Percentiles rank a stretch among this genome's conserved stretches.
Evolutionary conservation across 2,888 invertebrate genomes (phyloP).

Genomic region (Sussaba pulchella): DNA sequence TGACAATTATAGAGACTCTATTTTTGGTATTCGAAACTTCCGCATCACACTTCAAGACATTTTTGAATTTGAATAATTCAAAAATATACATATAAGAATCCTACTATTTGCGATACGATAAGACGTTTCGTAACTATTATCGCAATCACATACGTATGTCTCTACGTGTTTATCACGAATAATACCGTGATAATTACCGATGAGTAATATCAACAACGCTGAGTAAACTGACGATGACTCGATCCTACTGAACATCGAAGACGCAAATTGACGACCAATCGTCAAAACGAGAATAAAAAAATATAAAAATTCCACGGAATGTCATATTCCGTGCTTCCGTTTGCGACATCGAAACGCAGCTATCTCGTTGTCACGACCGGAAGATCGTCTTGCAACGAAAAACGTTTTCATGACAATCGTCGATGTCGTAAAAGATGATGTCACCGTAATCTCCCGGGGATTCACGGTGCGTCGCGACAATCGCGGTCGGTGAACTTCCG

Average conservation of each 20-base stretch:
- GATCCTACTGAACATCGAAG: too few relatives aligned
- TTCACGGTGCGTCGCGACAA: constrained; percentile 54
- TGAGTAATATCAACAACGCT: too few relatives aligned
- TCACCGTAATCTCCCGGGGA: constrained; percentile 59
- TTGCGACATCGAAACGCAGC: background rate
- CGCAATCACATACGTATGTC: too few relatives aligned
- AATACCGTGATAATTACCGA: too few relatives aligned
- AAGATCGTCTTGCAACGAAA: background rate
- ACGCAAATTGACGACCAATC: constrained; percentile 27
- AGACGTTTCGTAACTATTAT: too few relatives aligned
- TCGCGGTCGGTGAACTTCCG: constrained; percentile 70
- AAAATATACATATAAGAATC: too few relatives aligned
- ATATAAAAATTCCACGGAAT: too few relatives aligned
- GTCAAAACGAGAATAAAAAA: too few relatives aligned
- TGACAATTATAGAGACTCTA: background rate
- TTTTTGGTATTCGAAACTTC: constrained; percentile 2
- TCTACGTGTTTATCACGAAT: too few relatives aligned
- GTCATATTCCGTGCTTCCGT: too few relatives aligned
- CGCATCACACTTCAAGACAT: background rate
- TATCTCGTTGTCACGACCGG: constrained; percentile 10
- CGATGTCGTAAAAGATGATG: background rate
- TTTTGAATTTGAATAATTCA: background rate
- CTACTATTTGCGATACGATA: too few relatives aligned
- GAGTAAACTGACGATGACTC: too few relatives aligned
- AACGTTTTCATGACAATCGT: constrained; percentile 22